These are phyloP conservation scores for Paradoxurus hermaphroditus DNA, from an alignment of 2,113 vertebrate genomes.

Conservation along the genomic window DNA sequence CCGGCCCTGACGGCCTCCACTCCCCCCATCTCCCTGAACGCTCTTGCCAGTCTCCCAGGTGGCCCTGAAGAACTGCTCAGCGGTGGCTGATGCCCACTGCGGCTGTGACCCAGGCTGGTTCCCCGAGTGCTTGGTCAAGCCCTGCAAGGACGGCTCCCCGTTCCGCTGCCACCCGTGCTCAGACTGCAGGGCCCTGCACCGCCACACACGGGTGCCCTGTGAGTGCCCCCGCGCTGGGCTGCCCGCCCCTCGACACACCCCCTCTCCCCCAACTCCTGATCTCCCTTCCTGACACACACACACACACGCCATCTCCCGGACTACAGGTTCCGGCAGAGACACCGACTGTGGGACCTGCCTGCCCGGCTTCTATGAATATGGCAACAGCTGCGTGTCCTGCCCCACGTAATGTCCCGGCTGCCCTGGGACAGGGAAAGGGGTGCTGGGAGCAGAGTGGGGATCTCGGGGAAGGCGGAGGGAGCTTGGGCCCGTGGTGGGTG, in stretches of 20 bases:
- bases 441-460: background rate
- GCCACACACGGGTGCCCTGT: conserved; percentile 36
- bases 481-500: background rate
- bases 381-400: background rate
- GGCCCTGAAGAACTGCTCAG: conserved; percentile 72
- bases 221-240: background rate
- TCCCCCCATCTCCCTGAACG: background rate
- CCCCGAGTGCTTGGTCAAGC: accelerated
- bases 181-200: background rate
- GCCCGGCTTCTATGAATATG: conserved; percentile 75
- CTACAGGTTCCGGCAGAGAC: conserved; percentile 54
- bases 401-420: conserved; percentile 42
- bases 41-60: conserved; percentile 70
- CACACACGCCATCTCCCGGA: background rate
- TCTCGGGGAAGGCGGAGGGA: background rate
- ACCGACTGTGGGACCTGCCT: conserved; percentile 71
- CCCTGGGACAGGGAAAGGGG: background rate
- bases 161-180: conserved; percentile 66
- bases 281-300: background rate
- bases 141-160: background rate
- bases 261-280: accelerated
- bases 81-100: conserved; percentile 63
- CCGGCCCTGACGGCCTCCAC: background rate
- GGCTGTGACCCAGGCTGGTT: conserved; percentile 72
- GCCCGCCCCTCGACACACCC: accelerated